Evolutionary conservation across 1,140 invertebrate genomes (phyloP), one percentile per base, ranked within the genome.

Genomic region (Apis cerana): DNA sequence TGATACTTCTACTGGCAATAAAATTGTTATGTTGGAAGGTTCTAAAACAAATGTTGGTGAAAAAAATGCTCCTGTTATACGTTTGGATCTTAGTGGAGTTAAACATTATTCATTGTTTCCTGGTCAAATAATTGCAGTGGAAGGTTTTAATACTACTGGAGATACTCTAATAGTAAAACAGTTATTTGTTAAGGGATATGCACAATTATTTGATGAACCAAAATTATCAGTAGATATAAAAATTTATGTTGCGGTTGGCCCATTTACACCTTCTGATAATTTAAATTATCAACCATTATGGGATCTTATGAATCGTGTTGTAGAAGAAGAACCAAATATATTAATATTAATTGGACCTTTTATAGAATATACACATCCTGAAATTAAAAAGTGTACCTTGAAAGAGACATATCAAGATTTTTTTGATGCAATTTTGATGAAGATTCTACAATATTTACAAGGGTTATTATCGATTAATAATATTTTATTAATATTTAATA

Each of bases 321-420:
- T 94, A 27, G 93, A 96, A 19, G 95, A 97, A 67, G 95, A 96
- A 88, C 98, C 98, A 4, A 96, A 99, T 91, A 93, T 98, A 10
- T 95, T 97, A 54, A 95, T 99, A 85, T 93, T 99, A 70, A 95
- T 97, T 11, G 98, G 98, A 0, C 98, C 98, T 10, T 98, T 99
- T 89, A 88, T 98, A 56, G 97, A 98, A 89, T 93, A 94, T 12
- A 95, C 95, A 75, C 96, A 97, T 92, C 92, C 94, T 2, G 93
- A 95, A 50, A 92, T 97, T 50, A 93, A 94, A 62, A 95, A 96
- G 75, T 92, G 96, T 76, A 93, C 93, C 0, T 61, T 84, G 12
- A 92, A 83, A 12, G 95, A 96, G 83, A 96, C 96, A 2, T 97
- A 95, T 92, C 96, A 97, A 70, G 94, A 96, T 8, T 95, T 96